These are phyloP conservation scores for Caenorhabditis sp. DNA, from an alignment of 2,888 invertebrate genomes.

Conservation along the genomic window DNA sequence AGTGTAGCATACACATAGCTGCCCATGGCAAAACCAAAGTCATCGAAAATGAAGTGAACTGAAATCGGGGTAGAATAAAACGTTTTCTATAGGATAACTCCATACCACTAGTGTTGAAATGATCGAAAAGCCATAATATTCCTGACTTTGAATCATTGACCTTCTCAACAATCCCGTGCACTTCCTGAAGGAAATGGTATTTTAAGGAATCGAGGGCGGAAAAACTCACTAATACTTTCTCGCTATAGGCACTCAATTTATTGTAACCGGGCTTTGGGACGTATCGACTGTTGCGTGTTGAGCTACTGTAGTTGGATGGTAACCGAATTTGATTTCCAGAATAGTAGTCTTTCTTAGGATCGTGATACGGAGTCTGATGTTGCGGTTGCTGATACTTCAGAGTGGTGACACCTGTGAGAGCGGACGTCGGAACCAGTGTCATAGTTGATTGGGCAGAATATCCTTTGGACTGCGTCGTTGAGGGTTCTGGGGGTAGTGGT, in stretches of 20 bases:
- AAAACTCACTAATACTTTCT: constrained; percentile 13
- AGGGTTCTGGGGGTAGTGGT: background rate
- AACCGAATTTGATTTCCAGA: constrained; percentile 1
- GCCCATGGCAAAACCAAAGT: constrained; percentile 7
- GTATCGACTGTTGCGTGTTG: background rate
- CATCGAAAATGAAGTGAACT: constrained; percentile 15
- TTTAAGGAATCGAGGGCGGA: no score
- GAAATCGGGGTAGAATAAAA: background rate
- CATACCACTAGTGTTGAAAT: constrained; percentile 2
- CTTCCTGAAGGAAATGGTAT: constrained; percentile 31
- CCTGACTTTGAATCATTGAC: background rate
- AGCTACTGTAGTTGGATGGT: background rate
- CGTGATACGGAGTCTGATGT: background rate
- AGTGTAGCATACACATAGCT: constrained; percentile 31
- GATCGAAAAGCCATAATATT: constrained; percentile 41
- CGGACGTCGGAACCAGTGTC: background rate
- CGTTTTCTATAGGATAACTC: background rate
- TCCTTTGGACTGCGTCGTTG: constrained; percentile 5
- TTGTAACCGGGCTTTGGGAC: background rate
- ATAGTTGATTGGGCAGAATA: background rate
- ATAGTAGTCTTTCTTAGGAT: constrained; percentile 11
- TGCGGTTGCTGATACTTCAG: constrained; percentile 44
- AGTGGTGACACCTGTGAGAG: constrained; percentile 10
- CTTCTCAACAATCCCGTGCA: constrained; percentile 38
- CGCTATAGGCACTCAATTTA: background rate